Conservation (phyloP, 1,140 invertebrate species). For the Aculops lycopersici region DNA sequence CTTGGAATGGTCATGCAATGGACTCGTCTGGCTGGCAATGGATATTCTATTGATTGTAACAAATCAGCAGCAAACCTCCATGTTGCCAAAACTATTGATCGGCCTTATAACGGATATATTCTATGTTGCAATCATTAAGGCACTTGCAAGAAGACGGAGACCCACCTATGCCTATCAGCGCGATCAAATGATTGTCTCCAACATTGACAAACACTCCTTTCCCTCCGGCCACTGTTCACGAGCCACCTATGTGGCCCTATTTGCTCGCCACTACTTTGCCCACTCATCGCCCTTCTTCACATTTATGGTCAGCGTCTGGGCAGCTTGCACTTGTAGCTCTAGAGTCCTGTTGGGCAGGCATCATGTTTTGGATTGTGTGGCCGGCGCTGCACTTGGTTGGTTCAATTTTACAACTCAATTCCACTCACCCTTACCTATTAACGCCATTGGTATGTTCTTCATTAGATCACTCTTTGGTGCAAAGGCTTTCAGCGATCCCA, state of each 20-base stretch:
- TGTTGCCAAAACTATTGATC: conserved; percentile 44
- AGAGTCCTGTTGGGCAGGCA: conserved; percentile 47
- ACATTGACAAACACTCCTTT: conserved; percentile 66
- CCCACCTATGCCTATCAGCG: conserved; percentile 27
- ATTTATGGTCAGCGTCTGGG: conserved; percentile 33
- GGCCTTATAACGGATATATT: conserved; percentile 60
- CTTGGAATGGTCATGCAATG: conserved; percentile 50
- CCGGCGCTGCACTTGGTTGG: conserved; percentile 38
- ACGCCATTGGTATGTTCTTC: conserved; percentile 1
- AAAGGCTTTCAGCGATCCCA: background rate
- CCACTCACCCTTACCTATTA: conserved; percentile 1
- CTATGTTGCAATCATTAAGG: conserved; percentile 44
- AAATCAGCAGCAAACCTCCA: conserved; percentile 28
- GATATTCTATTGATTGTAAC: conserved; percentile 35
- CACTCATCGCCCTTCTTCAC: conserved; percentile 8
- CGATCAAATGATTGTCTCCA: conserved; percentile 26
- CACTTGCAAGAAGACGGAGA: conserved; percentile 34
- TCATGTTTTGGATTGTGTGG: conserved; percentile 47
- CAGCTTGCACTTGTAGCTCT: conserved; percentile 33
- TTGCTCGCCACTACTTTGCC: conserved; percentile 11
- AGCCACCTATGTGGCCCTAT: conserved; percentile 32
- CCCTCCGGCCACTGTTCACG: conserved; percentile 82
- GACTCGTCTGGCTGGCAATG: conserved; percentile 42
- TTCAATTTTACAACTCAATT: conserved; percentile 18
- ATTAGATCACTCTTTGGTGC: background rate